Evolutionary conservation across 2,113 vertebrate species (phyloP).

Genomic region (Corythoichthys haematopterus): DNA sequence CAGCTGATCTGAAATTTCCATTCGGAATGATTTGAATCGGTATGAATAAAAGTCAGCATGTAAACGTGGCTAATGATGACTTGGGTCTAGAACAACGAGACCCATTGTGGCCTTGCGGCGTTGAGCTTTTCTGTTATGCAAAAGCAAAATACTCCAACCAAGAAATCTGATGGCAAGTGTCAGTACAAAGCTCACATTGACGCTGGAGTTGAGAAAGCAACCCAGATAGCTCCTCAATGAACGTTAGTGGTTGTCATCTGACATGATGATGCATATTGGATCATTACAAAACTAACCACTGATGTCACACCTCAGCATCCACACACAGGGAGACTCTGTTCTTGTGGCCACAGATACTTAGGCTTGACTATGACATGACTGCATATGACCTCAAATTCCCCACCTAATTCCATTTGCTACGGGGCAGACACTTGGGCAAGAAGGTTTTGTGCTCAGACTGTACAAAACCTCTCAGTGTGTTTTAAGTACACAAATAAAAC

Average conservation of each 20-base stretch:
- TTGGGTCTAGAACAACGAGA: slow-evolving; percentile 8
- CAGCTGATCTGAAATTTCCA: no score
- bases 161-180: slow-evolving; percentile 22
- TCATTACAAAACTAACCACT: slow-evolving; percentile 65
- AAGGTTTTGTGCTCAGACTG: slow-evolving; percentile 15
- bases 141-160: slow-evolving; percentile 14
- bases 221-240: slow-evolving; percentile 27
- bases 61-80: neutral
- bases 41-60: no score
- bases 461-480: neutral
- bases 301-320: slow-evolving; percentile 51
- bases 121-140: slow-evolving; percentile 32
- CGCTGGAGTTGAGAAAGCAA: slow-evolving; percentile 8
- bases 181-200: slow-evolving; percentile 48
- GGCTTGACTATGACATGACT: slow-evolving; percentile 24
- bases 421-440: slow-evolving; percentile 20
- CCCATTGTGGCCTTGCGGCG: slow-evolving; percentile 7
- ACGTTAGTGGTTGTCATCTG: slow-evolving; percentile 56
- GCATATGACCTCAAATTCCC: slow-evolving; percentile 29
- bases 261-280: slow-evolving; percentile 66
- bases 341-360: slow-evolving; percentile 47
- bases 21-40: no score
- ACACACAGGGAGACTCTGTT: slow-evolving; percentile 48
- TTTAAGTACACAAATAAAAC: neutral
- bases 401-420: slow-evolving; percentile 27